Evolutionary conservation across 2,113 vertebrate species (phyloP).

Genomic region (Chunga burmeisteri): DNA sequence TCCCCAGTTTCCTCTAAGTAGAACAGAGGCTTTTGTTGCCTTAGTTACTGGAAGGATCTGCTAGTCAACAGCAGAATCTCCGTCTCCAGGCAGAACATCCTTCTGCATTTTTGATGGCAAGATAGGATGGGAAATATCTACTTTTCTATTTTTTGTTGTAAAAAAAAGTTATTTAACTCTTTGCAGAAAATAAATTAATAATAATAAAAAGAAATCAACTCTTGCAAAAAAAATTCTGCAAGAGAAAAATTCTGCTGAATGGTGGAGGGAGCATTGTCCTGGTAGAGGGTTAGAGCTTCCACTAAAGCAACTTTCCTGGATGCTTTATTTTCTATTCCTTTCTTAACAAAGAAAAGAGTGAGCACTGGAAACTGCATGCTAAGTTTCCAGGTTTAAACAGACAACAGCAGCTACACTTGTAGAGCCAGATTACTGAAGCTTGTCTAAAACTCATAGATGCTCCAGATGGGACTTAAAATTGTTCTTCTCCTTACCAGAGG

Average conservation of each 20-base stretch:
- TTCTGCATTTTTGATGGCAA: not conserved
- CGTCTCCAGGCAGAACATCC: not conserved
- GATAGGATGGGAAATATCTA: not conserved
- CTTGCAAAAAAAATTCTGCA: not conserved
- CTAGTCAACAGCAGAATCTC: conserved; percentile 37
- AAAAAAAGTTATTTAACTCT: not conserved
- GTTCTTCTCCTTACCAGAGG: not conserved
- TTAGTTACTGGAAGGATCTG: conserved; percentile 29
- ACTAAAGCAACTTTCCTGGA: not conserved
- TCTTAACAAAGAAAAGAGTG: not conserved
- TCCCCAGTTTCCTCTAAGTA: conserved; percentile 35
- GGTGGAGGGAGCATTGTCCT: not conserved
- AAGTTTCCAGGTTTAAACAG: not conserved
- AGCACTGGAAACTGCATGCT: not conserved
- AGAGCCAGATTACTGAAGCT: not conserved
- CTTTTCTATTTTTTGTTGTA: not conserved
- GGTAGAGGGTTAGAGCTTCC: not conserved
- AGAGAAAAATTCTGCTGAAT: not conserved
- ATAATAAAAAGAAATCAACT: not conserved
- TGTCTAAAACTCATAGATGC: not conserved
- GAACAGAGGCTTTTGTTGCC: conserved; percentile 38
- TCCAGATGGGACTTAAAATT: not conserved
- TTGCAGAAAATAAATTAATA: not conserved
- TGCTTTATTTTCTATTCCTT: not conserved
- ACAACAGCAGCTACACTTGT: not conserved